These are phyloP conservation scores for Andrena haemorrhoa DNA, from an alignment of 2,888 invertebrate species.

Conservation along the genomic window DNA sequence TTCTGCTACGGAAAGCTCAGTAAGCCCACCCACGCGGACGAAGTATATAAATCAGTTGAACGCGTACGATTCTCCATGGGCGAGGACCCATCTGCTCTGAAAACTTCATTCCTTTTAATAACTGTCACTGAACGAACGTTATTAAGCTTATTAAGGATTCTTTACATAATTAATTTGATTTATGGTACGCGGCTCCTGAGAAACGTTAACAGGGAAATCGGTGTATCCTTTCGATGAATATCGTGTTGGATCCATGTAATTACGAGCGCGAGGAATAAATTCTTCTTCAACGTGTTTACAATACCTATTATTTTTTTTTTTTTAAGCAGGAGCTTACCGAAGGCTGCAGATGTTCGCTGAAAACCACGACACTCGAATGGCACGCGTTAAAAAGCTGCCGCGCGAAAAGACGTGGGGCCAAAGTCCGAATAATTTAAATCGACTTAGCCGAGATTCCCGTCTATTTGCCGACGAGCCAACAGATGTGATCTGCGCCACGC, in stretches of 20 bases:
- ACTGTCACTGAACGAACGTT: conserved; percentile 61
- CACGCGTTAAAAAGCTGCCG: conserved; percentile 53
- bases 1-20: conserved; percentile 63
- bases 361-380: conserved; percentile 32
- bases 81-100: conserved; percentile 61
- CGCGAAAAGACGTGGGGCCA: conserved; percentile 39
- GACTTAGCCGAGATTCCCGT: conserved; percentile 66
- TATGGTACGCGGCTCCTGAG: conserved; percentile 45
- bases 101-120: conserved; percentile 69
- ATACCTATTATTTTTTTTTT: too few relatives aligned
- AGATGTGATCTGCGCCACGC: conserved; percentile 72
- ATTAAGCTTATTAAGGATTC: conserved; percentile 56
- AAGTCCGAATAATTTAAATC: conserved; percentile 71
- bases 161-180: conserved; percentile 74
- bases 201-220: conserved; percentile 2
- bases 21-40: conserved; percentile 72
- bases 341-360: conserved; percentile 48
- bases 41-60: conserved; percentile 68
- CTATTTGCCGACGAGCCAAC: conserved; percentile 56
- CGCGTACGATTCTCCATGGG: conserved; percentile 64
- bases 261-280: neutral
- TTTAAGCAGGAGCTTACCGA: neutral
- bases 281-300: neutral
- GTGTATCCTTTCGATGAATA: neutral
- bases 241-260: neutral